These are phyloP conservation scores for Pongo abelii DNA, from an alignment of 2,113 vertebrate species.

Conservation along the genomic window DNA sequence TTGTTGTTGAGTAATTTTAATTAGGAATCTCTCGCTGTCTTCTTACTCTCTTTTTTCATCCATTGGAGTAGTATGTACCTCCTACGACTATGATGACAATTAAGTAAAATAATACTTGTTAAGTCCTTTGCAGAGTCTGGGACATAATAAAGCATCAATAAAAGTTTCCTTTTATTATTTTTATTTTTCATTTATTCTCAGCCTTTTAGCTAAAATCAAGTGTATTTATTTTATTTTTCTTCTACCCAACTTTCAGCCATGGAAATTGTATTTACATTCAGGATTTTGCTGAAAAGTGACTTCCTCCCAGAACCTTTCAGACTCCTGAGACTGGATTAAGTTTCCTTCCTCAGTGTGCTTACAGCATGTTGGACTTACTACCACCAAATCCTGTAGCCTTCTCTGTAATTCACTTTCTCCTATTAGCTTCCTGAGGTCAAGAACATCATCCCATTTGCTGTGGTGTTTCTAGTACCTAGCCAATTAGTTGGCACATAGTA, in stretches of 20 bases:
- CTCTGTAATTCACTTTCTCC: no score
- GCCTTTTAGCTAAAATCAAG: no score
- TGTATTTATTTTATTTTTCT: background rate
- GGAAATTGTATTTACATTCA: background rate
- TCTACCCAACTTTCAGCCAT: background rate
- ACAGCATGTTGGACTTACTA: fast-evolving
- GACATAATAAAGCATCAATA: background rate
- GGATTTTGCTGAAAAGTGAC: background rate
- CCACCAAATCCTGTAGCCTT: fast-evolving
- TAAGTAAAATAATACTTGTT: background rate
- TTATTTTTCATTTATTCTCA: background rate
- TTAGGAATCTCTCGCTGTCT: background rate
- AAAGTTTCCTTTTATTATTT: background rate
- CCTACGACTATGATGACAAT: fast-evolving
- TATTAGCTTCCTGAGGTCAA: background rate
- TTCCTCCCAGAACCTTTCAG: background rate
- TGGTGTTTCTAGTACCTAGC: background rate
- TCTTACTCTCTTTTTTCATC: background rate
- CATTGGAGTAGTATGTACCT: fast-evolving
- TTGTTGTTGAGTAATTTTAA: background rate
- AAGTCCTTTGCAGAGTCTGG: background rate
- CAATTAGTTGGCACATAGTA: background rate
- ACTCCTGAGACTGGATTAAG: background rate
- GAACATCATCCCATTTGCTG: background rate
- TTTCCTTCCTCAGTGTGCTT: fast-evolving